These are phyloP conservation scores for Acanthornis magna DNA, from an alignment of 2,797 vertebrate species.

Conservation along the genomic window DNA sequence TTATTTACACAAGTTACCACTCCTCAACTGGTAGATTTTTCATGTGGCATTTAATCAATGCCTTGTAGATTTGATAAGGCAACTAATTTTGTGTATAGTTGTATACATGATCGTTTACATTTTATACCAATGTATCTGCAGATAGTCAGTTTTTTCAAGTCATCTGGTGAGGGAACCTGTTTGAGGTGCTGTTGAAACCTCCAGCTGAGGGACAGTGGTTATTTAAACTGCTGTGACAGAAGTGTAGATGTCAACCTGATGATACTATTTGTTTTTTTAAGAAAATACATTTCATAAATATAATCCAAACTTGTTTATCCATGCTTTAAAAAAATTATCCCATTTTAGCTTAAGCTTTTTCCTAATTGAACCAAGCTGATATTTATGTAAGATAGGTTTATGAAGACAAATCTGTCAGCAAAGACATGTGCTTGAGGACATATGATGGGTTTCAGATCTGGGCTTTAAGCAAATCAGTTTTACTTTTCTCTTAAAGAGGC, in stretches of 20 bases:
- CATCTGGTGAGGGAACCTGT: background rate
- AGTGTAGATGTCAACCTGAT: background rate
- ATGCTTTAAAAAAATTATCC: background rate
- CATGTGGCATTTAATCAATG: background rate
- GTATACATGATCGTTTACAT: background rate
- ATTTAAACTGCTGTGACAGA: background rate
- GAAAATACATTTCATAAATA: background rate
- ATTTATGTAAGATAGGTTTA: background rate
- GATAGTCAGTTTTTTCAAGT: background rate
- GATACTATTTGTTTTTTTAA: background rate
- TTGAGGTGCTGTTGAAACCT: background rate
- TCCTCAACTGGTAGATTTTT: background rate
- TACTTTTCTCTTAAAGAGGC: background rate
- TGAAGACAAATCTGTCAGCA: background rate
- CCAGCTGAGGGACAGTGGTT: background rate
- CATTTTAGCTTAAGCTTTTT: background rate
- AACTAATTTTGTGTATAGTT: background rate
- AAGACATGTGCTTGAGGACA: background rate
- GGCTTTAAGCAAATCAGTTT: background rate
- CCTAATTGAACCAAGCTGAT: background rate
- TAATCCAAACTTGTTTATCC: background rate
- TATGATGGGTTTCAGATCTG: background rate
- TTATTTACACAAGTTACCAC: background rate
- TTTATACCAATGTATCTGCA: background rate
- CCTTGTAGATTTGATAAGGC: background rate